phyloP scores from a whole-genome alignment of 2,888 invertebrate species.

The Drosophila buzzatii region DNA sequence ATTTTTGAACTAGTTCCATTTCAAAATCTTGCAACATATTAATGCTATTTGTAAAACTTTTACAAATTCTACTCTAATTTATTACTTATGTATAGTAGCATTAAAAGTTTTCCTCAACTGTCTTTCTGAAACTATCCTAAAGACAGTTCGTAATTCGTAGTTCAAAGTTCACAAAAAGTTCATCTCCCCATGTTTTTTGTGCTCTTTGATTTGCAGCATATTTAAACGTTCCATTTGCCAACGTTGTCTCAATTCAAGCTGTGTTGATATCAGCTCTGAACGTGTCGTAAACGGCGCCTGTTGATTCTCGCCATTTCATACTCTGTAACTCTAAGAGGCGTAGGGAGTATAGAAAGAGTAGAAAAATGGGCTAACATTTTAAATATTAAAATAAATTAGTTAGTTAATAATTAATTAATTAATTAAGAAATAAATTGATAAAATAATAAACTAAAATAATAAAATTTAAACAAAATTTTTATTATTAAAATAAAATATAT shows the following conservation, averaged over 20 bases:
- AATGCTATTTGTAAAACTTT: neutral
- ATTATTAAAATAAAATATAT: too few species aligned
- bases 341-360: neutral
- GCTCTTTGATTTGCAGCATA: conserved; percentile 37
- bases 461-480: neutral
- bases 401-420: neutral
- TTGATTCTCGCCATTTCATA: neutral
- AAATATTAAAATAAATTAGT: neutral
- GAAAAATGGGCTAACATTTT: neutral
- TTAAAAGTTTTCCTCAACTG: neutral
- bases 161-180: conserved; percentile 42
- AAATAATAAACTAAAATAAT: too few species aligned
- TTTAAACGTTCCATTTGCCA: conserved; percentile 59
- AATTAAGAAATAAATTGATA: neutral
- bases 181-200: conserved; percentile 28
- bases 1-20: neutral
- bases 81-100: neutral
- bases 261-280: neutral
- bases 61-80: neutral
- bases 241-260: conserved; percentile 37
- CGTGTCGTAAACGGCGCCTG: conserved; percentile 15
- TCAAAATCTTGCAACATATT: neutral
- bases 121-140: neutral
- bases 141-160: neutral
- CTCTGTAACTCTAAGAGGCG: neutral